Conservation (phyloP, 1,140 invertebrate species). For the Aphis gossypii region DNA sequence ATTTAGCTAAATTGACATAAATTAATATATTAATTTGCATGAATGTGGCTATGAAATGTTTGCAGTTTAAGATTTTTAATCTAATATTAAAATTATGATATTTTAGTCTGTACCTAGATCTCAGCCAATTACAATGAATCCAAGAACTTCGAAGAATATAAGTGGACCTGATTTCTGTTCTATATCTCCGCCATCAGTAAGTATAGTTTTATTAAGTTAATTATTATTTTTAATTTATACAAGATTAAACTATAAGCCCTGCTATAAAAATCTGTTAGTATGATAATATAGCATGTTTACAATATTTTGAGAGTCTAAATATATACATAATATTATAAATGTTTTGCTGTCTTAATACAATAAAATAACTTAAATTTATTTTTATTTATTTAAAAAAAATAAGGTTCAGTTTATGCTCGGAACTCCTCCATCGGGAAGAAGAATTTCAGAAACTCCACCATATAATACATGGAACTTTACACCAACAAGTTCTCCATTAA, state of each 20-base stretch:
- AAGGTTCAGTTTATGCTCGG: conserved; percentile 88
- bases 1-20: background rate
- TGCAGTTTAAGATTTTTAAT: background rate
- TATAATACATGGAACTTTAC: conserved; percentile 83
- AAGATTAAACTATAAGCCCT: background rate
- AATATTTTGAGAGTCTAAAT: background rate
- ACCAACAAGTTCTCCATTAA: conserved; percentile 74
- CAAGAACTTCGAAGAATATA: conserved; percentile 62
- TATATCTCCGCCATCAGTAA: conserved; percentile 85
- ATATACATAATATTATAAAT: background rate
- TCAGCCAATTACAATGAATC: conserved; percentile 78
- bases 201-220: conserved; percentile 61
- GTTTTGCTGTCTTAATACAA: background rate
- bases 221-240: background rate
- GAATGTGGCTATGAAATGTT: background rate
- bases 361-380: background rate
- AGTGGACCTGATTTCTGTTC: conserved; percentile 79
- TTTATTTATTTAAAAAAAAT: background rate
- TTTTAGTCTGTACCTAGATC: conserved; percentile 72
- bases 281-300: background rate
- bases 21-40: background rate
- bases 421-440: conserved; percentile 78
- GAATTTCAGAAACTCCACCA: conserved; percentile 78
- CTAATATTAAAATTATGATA: background rate
- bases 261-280: background rate